Evolutionary conservation across 2,888 invertebrate species (phyloP).

Genomic region (Nephrotoma appendiculata): DNA sequence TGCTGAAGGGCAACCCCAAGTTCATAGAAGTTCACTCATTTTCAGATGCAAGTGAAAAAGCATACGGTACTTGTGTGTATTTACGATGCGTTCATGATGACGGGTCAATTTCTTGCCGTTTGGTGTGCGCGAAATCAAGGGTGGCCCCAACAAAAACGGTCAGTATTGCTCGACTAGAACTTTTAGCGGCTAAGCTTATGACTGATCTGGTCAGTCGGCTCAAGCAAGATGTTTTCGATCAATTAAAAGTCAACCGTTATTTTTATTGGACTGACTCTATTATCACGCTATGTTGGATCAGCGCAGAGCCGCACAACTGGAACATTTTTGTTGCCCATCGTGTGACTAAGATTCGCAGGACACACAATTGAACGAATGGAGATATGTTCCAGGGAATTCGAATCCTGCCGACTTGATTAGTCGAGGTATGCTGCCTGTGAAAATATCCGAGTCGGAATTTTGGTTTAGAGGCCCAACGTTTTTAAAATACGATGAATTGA

Average conservation of each 20-base stretch:
- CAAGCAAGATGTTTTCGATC: background rate
- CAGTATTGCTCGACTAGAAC: background rate
- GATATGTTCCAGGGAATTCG: too few relatives aligned
- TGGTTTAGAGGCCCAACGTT: too few relatives aligned
- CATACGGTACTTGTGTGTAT: too few relatives aligned
- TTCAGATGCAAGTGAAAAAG: background rate
- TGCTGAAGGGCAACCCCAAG: background rate
- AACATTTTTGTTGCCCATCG: background rate
- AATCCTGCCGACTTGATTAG: too few relatives aligned
- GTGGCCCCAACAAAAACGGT: background rate
- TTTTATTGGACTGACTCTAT: background rate
- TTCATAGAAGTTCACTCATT: background rate
- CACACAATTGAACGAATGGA: too few relatives aligned
- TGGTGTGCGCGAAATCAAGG: background rate
- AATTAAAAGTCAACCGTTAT: background rate
- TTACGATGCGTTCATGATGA: background rate
- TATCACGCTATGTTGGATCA: background rate
- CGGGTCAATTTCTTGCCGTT: background rate
- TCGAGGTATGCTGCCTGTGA: too few relatives aligned
- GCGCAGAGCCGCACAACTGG: background rate
- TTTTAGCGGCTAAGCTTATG: background rate
- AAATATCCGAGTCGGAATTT: too few relatives aligned
- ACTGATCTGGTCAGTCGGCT: background rate
- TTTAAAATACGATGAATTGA: too few relatives aligned
- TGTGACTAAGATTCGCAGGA: too few relatives aligned